Percentiles rank a stretch among this genome's conserved stretches.
phyloP scores from a whole-genome alignment of 2,797 vertebrate genomes.

The Gallirallus australis region DNA sequence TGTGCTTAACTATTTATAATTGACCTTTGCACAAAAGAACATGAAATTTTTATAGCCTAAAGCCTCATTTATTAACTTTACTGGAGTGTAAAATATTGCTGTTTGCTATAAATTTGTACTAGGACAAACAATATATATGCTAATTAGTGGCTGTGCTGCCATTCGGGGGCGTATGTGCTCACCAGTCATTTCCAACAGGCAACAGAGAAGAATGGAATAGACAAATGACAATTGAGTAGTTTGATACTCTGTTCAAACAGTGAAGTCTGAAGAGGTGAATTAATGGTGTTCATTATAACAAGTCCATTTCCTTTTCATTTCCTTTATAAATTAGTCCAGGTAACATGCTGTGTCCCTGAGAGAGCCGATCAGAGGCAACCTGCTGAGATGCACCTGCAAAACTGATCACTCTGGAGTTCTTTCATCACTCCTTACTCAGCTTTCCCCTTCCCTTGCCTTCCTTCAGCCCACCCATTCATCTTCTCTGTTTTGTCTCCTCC shows the following conservation, averaged over 20 bases:
- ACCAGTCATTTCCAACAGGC: constrained; percentile 72
- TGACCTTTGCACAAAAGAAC: constrained; percentile 85
- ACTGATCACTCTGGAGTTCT: constrained; percentile 29
- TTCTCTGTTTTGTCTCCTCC: not conserved
- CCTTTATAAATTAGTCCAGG: constrained; percentile 79
- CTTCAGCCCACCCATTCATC: not conserved
- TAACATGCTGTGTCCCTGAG: constrained; percentile 73
- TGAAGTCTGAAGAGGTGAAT: constrained; percentile 76
- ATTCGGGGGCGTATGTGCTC: constrained; percentile 49
- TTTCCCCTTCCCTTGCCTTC: not conserved
- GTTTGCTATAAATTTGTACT: constrained; percentile 84
- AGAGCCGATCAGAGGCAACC: constrained; percentile 61
- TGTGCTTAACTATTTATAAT: constrained; percentile 87
- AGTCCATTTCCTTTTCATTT: constrained; percentile 83
- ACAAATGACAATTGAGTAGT: constrained; percentile 74
- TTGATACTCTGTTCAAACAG: constrained; percentile 78
- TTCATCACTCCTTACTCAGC: not conserved
- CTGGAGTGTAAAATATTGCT: constrained; percentile 86
- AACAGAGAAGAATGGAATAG: constrained; percentile 65
- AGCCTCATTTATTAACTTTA: constrained; percentile 88
- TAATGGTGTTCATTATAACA: constrained; percentile 79
- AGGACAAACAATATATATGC: constrained; percentile 88
- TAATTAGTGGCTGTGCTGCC: constrained; percentile 78
- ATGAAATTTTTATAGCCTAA: constrained; percentile 85
- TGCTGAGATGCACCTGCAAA: constrained; percentile 76